Evolutionary conservation across 2,888 invertebrate genomes (phyloP).

Genomic region (Opisthograptis luteolata): DNA sequence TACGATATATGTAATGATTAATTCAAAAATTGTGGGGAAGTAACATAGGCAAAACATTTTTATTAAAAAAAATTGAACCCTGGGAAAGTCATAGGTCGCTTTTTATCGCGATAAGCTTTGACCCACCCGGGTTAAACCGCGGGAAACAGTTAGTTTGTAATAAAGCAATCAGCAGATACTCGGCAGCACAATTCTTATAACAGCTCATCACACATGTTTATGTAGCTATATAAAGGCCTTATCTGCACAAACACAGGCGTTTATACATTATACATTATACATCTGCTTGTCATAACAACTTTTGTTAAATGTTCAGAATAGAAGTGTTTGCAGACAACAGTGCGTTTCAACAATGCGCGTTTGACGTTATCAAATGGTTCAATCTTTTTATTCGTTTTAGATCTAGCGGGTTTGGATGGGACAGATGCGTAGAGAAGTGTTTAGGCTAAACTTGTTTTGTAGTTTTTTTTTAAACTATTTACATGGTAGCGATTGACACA

Average conservation of each 20-base stretch:
- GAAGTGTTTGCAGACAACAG: constrained; percentile 78
- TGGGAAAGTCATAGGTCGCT: no score
- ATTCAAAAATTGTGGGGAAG: no score
- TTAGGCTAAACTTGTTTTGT: not conserved
- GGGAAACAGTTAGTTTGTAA: no score
- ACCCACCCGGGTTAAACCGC: no score
- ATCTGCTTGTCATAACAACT: constrained; percentile 78
- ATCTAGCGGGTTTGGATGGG: constrained; percentile 41
- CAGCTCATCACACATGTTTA: constrained; percentile 7
- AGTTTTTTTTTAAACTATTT: no score
- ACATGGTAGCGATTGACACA: no score
- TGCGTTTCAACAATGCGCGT: constrained; percentile 39
- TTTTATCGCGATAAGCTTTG: no score
- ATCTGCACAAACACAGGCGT: constrained; percentile 54
- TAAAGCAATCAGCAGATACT: constrained; percentile 3
- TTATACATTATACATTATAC: no score
- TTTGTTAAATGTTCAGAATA: constrained; percentile 60
- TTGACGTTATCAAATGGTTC: constrained; percentile 69
- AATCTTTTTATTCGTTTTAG: constrained; percentile 75
- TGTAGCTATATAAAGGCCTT: constrained; percentile 7
- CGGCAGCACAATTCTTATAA: constrained; percentile 6
- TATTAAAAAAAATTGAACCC: no score
- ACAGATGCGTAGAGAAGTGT: constrained; percentile 42
- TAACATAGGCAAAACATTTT: no score
- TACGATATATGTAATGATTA: no score